phyloP scores from a whole-genome alignment of 2,797 vertebrate species.

The Danio tinwini region DNA sequence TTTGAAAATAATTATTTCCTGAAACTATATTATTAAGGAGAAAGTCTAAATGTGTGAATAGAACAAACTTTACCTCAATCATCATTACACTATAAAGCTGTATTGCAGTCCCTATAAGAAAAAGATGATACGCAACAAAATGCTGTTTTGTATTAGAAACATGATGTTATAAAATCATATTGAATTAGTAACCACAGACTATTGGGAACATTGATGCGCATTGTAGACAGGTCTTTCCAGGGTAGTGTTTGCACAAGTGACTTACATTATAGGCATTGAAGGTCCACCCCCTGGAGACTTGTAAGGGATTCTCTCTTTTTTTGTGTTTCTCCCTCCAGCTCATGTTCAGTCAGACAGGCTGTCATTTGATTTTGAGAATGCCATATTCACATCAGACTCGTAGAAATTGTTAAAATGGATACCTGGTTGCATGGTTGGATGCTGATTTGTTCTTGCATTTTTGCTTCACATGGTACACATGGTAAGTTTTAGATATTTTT shows the following conservation, averaged over 20 bases:
- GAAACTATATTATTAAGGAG: too few species aligned
- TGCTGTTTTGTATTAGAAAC: background rate
- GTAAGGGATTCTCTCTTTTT: background rate
- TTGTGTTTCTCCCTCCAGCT: conserved; percentile 7
- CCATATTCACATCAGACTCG: background rate
- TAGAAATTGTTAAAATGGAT: conserved; percentile 20
- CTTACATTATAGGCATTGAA: background rate
- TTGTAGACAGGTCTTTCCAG: background rate
- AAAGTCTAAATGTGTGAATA: too few species aligned
- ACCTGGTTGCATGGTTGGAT: background rate
- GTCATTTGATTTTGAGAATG: background rate
- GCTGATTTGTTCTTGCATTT: conserved; percentile 7
- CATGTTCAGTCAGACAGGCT: background rate
- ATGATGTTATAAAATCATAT: background rate
- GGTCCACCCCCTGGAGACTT: conserved; percentile 15
- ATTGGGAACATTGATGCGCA: background rate
- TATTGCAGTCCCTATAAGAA: too few species aligned
- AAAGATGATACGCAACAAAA: background rate
- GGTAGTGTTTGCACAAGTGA: background rate
- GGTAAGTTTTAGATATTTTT: conserved; percentile 30
- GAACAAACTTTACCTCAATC: too few species aligned
- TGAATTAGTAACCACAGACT: background rate
- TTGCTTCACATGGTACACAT: background rate
- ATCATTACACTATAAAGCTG: too few species aligned
- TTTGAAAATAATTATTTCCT: too few species aligned